phyloP scores from a whole-genome alignment of 2,888 invertebrate genomes.

The Metellina segmentata region DNA sequence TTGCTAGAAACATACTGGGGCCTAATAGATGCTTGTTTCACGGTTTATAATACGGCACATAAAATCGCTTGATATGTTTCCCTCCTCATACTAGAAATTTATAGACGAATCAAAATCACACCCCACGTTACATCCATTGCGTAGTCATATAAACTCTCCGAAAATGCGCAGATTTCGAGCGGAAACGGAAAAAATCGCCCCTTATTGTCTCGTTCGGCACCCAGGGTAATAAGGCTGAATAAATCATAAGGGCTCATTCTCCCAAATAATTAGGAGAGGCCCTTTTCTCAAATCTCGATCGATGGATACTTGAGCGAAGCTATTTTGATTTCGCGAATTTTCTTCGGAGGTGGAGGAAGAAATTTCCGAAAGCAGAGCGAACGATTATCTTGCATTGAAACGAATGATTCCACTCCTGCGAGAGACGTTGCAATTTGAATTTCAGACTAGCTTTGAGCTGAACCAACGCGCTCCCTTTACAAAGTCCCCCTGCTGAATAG shows the following conservation, averaged over 20 bases:
- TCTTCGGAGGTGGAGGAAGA: no score
- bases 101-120: background rate
- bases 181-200: background rate
- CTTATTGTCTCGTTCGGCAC: background rate
- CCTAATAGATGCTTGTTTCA: background rate
- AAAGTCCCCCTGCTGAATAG: no score
- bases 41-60: background rate
- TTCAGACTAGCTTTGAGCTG: no score
- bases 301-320: conserved; percentile 4
- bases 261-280: conserved; percentile 1
- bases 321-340: background rate
- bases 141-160: background rate
- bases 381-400: no score
- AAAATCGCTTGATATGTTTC: background rate
- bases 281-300: conserved; percentile 32
- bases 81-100: background rate
- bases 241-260: conserved; percentile 2
- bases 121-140: background rate
- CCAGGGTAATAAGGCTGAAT: conserved; percentile 2
- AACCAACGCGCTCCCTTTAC: no score
- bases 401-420: no score
- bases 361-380: no score
- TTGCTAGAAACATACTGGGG: no score
- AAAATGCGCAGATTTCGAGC: no score
- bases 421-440: no score